A percentile compares a stretch with the other conserved stretches of the same genome.
These are phyloP conservation scores for Staurois parvus DNA, from an alignment of 2,797 vertebrate genomes.

Conservation along the genomic window DNA sequence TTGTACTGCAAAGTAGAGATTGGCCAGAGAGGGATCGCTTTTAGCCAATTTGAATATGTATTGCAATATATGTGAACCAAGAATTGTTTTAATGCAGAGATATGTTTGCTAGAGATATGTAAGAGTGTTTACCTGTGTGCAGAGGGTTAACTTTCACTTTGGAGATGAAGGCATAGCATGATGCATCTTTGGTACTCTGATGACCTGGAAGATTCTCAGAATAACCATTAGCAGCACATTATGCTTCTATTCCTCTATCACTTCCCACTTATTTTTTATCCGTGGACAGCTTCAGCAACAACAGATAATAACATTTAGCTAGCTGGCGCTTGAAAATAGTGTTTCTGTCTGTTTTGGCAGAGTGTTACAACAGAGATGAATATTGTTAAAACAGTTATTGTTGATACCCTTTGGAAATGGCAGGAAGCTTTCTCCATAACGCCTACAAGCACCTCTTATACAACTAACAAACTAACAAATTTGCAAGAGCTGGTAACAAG, in stretches of 20 bases:
- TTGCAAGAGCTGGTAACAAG: not conserved
- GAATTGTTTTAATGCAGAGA: no score
- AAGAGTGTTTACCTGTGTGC: no score
- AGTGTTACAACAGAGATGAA: not conserved
- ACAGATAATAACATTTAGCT: conserved; percentile 3
- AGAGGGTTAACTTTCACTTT: not conserved
- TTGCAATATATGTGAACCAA: no score
- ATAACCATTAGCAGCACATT: conserved; percentile 23
- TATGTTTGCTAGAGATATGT: no score
- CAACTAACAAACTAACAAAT: not conserved
- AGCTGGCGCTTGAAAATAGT: conserved; percentile 5
- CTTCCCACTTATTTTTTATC: conserved; percentile 14
- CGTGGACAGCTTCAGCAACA: conserved; percentile 25
- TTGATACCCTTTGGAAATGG: not conserved
- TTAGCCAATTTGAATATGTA: no score
- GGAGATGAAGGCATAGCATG: conserved; percentile 12
- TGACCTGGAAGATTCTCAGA: conserved; percentile 36
- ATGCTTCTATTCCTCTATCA: not conserved
- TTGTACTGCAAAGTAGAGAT: no score
- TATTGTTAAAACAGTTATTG: not conserved
- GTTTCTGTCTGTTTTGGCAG: conserved; percentile 18
- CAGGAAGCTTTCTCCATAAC: not conserved
- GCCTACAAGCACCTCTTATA: not conserved
- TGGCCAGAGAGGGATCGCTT: no score
- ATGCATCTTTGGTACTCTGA: conserved; percentile 2